Evolutionary conservation across 2,888 invertebrate genomes (phyloP).

Genomic region (Drosophila greeni): DNA sequence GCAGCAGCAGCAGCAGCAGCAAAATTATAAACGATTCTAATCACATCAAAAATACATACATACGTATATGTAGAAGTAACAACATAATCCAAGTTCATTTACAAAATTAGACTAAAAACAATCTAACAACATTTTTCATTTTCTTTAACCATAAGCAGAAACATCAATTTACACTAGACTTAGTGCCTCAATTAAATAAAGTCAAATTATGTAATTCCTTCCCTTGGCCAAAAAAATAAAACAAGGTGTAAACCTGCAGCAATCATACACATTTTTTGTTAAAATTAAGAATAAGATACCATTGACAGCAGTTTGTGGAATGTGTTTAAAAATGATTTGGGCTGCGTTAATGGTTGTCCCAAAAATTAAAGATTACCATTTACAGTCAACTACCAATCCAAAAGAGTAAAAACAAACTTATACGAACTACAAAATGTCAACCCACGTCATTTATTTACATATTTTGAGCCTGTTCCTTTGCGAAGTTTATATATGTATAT

Average conservation of each 20-base stretch:
- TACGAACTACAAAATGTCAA: too few species aligned
- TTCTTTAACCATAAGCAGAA: neutral
- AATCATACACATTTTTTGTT: slow-evolving; percentile 1
- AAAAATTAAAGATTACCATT: too few species aligned
- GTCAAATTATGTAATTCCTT: slow-evolving; percentile 9
- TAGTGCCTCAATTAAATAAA: slow-evolving; percentile 16
- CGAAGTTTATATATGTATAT: too few species aligned
- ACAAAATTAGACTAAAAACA: slow-evolving; percentile 4
- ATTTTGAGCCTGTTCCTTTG: too few species aligned
- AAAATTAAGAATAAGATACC: neutral
- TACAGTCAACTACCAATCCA: too few species aligned
- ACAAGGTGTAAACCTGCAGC: neutral
- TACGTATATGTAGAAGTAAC: neutral
- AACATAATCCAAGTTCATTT: slow-evolving; percentile 1
- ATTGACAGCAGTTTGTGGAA: neutral
- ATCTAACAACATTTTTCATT: neutral
- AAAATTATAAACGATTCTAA: slow-evolving; percentile 38
- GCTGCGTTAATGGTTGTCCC: too few species aligned
- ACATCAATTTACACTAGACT: neutral
- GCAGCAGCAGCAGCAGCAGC: slow-evolving; percentile 14
- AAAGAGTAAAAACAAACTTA: too few species aligned
- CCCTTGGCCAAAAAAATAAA: neutral
- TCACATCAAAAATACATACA: neutral
- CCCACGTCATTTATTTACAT: too few species aligned
- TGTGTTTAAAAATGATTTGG: neutral